Base-by-base conservation (phyloP, 92 coral and sea anemone genomes). In the Porites evermanni region DNA sequence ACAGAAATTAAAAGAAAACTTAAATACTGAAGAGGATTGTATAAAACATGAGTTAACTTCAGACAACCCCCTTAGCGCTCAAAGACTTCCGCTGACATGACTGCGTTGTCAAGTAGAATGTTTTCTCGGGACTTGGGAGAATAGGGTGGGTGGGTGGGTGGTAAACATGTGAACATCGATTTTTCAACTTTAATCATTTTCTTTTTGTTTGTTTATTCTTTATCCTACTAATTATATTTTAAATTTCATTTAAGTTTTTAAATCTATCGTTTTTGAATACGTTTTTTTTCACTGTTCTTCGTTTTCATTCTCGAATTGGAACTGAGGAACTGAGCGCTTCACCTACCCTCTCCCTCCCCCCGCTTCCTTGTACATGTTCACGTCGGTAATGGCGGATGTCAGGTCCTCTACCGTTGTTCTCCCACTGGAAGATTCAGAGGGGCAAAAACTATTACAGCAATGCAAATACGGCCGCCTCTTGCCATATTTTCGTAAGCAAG, bases 401-500 rank as follows among this genome's bases (percentile, higher is more conserved):
- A 60, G 29, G 19, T 77, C 69, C n/a, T 38, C 6, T 2, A 70
- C 82, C 29, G 75, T 73, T 23, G 54, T 86, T 12, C 12, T 86
- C 18, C 80, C 84, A 2, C 67, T 91, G 7, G 86, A 70, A 3
- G 56, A 77, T 54, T 80, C 26, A 20, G 77, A 87, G 53, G 94
- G 94, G 9, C 59, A 80, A 87, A 63, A 50, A 10, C 86, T 91
- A 12, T 75, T 91, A 47, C 64, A 69, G 12, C 86, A 87, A 60
- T 77, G 91, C 32, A 53, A 53, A 13, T 79, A 44, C 79, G 64
- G 70, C 6, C 75, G 61, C 50, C 77, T 87, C 8, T 85, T 77
- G 18, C 67, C 81, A 24, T 80, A 87, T 79, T 91, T 84, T 72
- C 63, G 74, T 50, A 88, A 88, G 26, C 92, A 91, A 74, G 86